Evolutionary conservation across 2,113 vertebrate genomes (phyloP).

Genomic region (Aviceda subcristata): DNA sequence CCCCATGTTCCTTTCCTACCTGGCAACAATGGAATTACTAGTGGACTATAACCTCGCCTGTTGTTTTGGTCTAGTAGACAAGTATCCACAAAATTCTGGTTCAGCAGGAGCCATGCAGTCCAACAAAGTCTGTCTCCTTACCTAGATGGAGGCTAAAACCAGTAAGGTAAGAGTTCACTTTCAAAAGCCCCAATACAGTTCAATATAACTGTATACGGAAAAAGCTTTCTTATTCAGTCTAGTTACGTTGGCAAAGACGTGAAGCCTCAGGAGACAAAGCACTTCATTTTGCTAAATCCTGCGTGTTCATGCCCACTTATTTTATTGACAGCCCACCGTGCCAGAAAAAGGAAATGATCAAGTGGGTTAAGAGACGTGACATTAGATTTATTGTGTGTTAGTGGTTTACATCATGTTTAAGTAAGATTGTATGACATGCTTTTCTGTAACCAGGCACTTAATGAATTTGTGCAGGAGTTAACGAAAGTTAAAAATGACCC

Average conservation of each 20-base stretch:
- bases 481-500: not conserved
- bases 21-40: not conserved
- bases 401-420: not conserved
- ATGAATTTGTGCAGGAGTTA: not conserved
- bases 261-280: not conserved
- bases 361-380: not conserved
- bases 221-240: not conserved
- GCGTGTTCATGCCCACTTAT: not conserved
- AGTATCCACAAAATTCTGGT: not conserved
- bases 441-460: not conserved
- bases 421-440: not conserved
- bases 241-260: not conserved
- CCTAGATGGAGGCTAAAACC: not conserved
- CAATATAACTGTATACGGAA: not conserved
- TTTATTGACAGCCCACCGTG: not conserved
- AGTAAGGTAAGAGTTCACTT: not conserved
- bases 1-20: not conserved
- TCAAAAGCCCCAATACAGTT: not conserved
- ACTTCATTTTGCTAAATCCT: not conserved
- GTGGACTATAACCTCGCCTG: not conserved
- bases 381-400: conserved; percentile 3
- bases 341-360: not conserved
- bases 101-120: not conserved
- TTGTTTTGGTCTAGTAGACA: not conserved
- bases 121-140: not conserved